Percentiles rank a stretch among this genome's conserved stretches.
These are phyloP conservation scores for Papilio polytes DNA, from an alignment of 1,140 invertebrate genomes.

Conservation along the genomic window DNA sequence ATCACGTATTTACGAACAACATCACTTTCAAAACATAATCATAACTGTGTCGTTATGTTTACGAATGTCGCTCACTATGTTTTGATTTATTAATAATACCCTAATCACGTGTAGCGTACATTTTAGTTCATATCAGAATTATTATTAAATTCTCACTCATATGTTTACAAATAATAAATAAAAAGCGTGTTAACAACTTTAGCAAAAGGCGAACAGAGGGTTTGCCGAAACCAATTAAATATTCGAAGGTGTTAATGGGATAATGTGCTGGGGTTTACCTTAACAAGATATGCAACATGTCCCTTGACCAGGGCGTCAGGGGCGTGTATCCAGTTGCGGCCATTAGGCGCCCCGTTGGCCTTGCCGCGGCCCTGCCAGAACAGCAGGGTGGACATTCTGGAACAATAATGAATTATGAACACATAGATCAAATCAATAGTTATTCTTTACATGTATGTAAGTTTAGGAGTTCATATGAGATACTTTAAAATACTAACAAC, in stretches of 20 bases:
- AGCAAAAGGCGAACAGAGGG: too few relatives aligned
- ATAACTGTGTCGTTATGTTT: not conserved
- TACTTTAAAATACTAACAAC: too few relatives aligned
- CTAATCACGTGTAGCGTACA: too few relatives aligned
- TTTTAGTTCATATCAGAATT: not conserved
- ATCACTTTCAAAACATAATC: not conserved
- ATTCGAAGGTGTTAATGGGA: too few relatives aligned
- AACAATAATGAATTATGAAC: slow-evolving; percentile 53
- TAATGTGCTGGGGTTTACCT: slow-evolving; percentile 86
- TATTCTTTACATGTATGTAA: too few relatives aligned
- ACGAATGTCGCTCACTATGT: not conserved
- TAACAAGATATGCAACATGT: slow-evolving; percentile 98
- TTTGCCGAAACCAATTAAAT: too few relatives aligned
- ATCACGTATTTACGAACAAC: not conserved
- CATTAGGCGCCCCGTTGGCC: slow-evolving; percentile 76
- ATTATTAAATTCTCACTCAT: too few relatives aligned
- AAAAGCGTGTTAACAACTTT: too few relatives aligned
- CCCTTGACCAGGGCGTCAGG: slow-evolving; percentile 96
- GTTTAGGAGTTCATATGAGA: too few relatives aligned
- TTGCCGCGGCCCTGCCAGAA: slow-evolving; percentile 86
- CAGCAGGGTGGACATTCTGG: slow-evolving; percentile 85
- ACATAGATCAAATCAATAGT: not conserved
- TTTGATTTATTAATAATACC: not conserved
- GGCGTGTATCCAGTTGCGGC: slow-evolving; percentile 96
- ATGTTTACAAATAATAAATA: too few relatives aligned